Conservation (phyloP, 2,113 vertebrate species). For the Onychorhynchus coronatus region DNA sequence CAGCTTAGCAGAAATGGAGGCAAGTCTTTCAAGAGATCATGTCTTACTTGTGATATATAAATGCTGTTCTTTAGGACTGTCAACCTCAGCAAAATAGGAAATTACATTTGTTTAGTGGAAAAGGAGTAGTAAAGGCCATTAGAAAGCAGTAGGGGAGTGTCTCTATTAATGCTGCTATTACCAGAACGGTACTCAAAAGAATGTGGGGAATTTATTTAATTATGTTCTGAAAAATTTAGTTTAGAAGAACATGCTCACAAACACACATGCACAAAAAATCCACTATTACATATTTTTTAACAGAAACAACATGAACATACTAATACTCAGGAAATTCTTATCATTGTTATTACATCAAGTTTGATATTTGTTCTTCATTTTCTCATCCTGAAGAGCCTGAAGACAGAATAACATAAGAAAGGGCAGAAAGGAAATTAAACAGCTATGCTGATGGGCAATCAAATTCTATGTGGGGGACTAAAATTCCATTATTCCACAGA, state of each 20-base stretch:
- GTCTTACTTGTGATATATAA: neutral
- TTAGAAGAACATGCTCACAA: neutral
- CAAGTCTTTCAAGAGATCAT: neutral
- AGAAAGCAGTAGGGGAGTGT: neutral
- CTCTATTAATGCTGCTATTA: neutral
- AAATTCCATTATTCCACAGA: neutral
- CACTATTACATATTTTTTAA: neutral
- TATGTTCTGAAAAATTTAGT: neutral
- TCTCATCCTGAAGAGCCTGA: neutral
- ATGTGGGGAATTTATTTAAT: constrained; percentile 30
- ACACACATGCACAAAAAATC: neutral
- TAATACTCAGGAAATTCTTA: constrained; percentile 33
- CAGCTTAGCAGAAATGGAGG: neutral
- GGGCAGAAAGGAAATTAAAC: constrained; percentile 51
- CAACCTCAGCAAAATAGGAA: neutral
- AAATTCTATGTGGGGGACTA: neutral
- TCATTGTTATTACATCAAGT: neutral
- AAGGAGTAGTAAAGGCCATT: neutral
- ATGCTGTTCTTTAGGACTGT: neutral
- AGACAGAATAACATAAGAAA: neutral
- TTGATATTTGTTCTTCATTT: constrained; percentile 8
- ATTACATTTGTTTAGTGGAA: neutral
- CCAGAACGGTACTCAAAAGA: neutral
- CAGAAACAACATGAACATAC: neutral
- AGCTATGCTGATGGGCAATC: constrained; percentile 7